Conservation (phyloP, 2,113 vertebrate species). For the Grammomys surdaster region DNA sequence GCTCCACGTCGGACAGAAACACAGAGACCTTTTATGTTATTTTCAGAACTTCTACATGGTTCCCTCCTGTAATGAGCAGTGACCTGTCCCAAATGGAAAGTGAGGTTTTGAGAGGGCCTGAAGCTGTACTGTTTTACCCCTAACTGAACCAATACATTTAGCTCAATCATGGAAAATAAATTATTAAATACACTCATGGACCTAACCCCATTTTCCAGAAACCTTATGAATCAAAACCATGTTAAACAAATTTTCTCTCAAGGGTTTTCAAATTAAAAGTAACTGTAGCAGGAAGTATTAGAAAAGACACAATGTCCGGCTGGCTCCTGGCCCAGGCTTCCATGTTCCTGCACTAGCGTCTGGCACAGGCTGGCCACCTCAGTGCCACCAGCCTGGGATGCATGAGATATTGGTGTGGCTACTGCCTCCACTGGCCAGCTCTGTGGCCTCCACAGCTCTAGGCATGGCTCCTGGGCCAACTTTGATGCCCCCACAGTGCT, state of each 20-base stretch:
- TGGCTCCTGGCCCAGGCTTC: no score
- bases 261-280: constrained; percentile 11
- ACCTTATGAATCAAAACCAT: background rate
- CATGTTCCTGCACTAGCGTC: no score
- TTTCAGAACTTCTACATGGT: background rate
- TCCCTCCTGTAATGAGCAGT: background rate
- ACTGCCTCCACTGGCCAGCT: no score
- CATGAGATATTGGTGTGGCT: no score
- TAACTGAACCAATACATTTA: background rate
- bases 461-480: no score
- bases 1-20: no score
- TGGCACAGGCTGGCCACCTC: no score
- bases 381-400: no score
- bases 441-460: no score
- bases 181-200: background rate
- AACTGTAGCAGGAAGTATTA: no score
- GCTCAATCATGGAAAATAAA: background rate
- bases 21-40: background rate
- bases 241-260: background rate
- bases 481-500: no score
- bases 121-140: background rate
- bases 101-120: background rate
- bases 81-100: background rate
- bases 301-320: no score
- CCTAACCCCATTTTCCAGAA: background rate